Evolutionary conservation across 2,888 invertebrate species (phyloP).

Genomic region (Tupiocoris notatus): DNA sequence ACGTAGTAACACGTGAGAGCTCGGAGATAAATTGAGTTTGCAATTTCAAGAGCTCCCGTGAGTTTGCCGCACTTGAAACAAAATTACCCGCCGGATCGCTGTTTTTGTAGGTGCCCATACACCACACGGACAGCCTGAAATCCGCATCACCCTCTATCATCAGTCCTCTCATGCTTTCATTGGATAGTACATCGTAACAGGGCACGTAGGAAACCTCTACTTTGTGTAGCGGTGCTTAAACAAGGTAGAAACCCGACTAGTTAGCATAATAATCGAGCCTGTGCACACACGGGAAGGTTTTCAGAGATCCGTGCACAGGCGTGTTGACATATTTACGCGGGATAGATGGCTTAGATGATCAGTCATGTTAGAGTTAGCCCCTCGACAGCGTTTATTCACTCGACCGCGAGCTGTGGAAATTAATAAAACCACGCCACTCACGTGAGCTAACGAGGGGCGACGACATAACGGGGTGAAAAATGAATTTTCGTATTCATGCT

Average conservation of each 20-base stretch:
- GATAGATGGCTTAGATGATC: not conserved
- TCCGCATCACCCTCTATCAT: too few relatives aligned
- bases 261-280: not conserved
- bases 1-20: too few relatives aligned
- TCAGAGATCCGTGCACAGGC: not conserved
- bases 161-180: too few relatives aligned
- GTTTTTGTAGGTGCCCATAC: too few relatives aligned
- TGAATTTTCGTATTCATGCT: not conserved
- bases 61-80: too few relatives aligned
- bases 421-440: not conserved
- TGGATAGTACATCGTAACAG: too few relatives aligned
- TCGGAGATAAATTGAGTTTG: too few relatives aligned
- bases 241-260: not conserved
- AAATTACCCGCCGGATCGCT: too few relatives aligned
- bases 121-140: too few relatives aligned
- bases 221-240: too few relatives aligned
- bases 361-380: not conserved
- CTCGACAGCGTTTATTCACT: not conserved
- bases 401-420: not conserved
- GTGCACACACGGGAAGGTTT: not conserved
- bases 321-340: not conserved
- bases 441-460: not conserved
- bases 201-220: too few relatives aligned
- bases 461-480: not conserved
- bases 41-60: too few relatives aligned